These are phyloP conservation scores for Clunio marinus DNA, from an alignment of 2,888 invertebrate species.

Conservation along the genomic window DNA sequence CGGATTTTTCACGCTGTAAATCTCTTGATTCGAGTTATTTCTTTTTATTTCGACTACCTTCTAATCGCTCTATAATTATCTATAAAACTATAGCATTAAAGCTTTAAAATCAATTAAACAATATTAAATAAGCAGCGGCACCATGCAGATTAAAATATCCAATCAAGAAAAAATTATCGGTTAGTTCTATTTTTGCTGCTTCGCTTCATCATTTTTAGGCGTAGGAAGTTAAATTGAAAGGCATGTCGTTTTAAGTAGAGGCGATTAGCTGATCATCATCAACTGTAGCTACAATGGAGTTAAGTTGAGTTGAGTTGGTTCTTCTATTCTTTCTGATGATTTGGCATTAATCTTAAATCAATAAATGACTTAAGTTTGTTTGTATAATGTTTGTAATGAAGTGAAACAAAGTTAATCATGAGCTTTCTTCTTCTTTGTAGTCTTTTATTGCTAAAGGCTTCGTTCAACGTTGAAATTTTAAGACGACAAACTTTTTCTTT, in stretches of 20 bases:
- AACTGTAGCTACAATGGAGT: too few species aligned
- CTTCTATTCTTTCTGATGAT: too few species aligned
- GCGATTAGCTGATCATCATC: too few species aligned
- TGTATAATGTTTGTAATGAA: too few species aligned
- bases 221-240: not conserved
- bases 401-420: too few species aligned
- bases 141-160: conserved; percentile 38
- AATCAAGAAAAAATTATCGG: not conserved
- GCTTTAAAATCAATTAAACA: conserved; percentile 37
- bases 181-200: not conserved
- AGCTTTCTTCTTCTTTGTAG: too few species aligned
- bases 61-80: conserved; percentile 35
- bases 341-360: too few species aligned
- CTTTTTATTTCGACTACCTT: conserved; percentile 21
- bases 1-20: conserved; percentile 17
- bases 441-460: too few species aligned
- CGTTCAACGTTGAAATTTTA: too few species aligned
- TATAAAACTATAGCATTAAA: conserved; percentile 28
- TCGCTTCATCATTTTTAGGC: not conserved
- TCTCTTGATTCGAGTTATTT: not conserved
- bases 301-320: too few species aligned
- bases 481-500: too few species aligned
- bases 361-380: too few species aligned
- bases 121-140: conserved; percentile 29
- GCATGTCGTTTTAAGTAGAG: conserved; percentile 1